phyloP scores from a whole-genome alignment of 2,797 vertebrate species.

The Anguilla pacifica region DNA sequence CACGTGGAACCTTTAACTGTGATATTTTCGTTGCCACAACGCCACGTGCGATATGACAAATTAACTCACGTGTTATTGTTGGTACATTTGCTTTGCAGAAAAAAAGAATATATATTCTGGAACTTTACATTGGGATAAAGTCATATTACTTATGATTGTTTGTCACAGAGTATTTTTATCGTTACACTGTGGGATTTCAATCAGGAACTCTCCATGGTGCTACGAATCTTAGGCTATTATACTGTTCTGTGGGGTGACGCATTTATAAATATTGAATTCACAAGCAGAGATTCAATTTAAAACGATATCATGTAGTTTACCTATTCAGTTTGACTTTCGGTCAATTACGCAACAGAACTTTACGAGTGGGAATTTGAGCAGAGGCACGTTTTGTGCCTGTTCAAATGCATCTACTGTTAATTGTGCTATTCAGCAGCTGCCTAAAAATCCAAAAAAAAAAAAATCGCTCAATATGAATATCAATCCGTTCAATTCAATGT shows the following conservation, averaged over 20 bases:
- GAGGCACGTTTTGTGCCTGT: neutral
- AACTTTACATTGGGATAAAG: neutral
- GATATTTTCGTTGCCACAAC: neutral
- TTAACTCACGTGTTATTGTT: neutral
- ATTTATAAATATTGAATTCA: neutral
- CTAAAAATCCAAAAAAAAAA: neutral
- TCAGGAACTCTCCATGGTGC: conserved; percentile 50
- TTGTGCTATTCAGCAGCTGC: neutral
- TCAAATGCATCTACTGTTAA: neutral
- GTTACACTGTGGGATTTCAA: neutral
- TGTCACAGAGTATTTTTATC: neutral
- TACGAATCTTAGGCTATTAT: conserved; percentile 16
- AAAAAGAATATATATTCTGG: neutral
- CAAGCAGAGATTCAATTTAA: neutral
- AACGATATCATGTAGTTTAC: neutral
- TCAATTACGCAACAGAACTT: neutral
- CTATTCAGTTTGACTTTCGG: neutral
- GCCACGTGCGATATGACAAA: neutral
- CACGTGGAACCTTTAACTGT: neutral
- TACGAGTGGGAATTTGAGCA: neutral
- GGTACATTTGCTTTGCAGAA: neutral
- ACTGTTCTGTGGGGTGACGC: neutral
- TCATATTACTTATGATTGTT: neutral
- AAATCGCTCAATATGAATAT: neutral
- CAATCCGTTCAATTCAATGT: neutral